Evolutionary conservation across 1,140 invertebrate species (phyloP).

Genomic region (Brachionus rotundiformis): DNA sequence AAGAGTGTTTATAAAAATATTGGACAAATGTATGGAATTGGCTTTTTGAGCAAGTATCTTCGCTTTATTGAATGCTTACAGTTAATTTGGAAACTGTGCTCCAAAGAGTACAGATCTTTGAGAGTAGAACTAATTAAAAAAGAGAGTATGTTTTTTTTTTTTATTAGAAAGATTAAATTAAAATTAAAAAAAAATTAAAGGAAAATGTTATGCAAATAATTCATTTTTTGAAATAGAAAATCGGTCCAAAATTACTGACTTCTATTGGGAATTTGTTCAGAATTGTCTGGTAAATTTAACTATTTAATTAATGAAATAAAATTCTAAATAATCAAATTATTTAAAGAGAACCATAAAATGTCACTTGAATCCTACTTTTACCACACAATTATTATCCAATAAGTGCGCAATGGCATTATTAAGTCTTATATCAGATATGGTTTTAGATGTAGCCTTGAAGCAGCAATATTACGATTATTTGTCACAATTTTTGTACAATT

Average conservation of each 20-base stretch:
- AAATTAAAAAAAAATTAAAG: background rate
- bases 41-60: background rate
- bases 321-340: too few species aligned
- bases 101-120: background rate
- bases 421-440: background rate
- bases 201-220: background rate
- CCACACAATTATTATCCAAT: background rate
- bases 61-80: conserved; percentile 20
- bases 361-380: conserved; percentile 14
- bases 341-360: conserved; percentile 14
- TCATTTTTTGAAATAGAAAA: background rate
- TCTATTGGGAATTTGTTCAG: background rate
- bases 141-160: background rate
- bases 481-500: background rate
- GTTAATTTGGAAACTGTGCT: background rate
- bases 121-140: background rate
- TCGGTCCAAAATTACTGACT: background rate
- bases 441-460: background rate
- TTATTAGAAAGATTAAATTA: background rate
- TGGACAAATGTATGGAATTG: background rate
- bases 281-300: conserved; percentile 10
- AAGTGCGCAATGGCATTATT: background rate
- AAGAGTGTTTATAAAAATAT: conserved; percentile 39
- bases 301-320: background rate
- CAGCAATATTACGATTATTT: background rate